A percentile compares a stretch with the other conserved stretches of the same genome.
Conservation (phyloP, 2,888 invertebrate species). For the Pristionchus exspectatus region DNA sequence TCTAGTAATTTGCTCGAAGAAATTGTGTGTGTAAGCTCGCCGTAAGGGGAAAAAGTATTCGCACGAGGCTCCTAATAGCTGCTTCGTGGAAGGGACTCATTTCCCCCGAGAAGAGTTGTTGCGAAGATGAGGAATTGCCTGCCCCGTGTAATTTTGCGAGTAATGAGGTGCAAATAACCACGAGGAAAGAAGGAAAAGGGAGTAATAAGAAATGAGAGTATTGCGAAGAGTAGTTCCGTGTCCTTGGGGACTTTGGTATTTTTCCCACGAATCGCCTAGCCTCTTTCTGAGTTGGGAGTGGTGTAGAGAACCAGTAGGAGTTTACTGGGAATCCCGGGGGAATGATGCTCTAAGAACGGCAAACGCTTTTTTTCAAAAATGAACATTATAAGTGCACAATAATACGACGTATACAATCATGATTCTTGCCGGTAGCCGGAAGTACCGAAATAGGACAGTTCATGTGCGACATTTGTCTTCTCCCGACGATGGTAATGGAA, state of each 20-base stretch:
- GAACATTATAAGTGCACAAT: no score
- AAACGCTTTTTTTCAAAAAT: no score
- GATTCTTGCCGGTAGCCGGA: no score
- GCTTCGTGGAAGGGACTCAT: not conserved
- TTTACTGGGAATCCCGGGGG: no score
- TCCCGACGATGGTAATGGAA: no score
- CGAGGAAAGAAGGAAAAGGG: not conserved
- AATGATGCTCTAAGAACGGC: no score
- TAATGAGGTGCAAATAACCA: conserved; percentile 2
- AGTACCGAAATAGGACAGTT: no score
- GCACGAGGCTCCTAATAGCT: not conserved
- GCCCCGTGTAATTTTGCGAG: conserved; percentile 2
- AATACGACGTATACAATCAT: no score
- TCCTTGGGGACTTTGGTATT: not conserved
- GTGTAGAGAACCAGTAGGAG: no score
- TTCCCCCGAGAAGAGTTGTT: not conserved
- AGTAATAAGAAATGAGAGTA: not conserved
- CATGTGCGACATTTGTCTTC: no score
- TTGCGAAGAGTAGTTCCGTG: not conserved
- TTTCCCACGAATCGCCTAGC: no score
- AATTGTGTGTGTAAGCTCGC: not conserved
- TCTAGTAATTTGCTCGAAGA: conserved; percentile 17
- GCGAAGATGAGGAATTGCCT: not conserved
- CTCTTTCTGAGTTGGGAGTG: no score
- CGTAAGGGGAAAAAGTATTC: not conserved